Base-by-base conservation (phyloP, 2,888 invertebrate species). In the Ptychoptera albimana region DNA sequence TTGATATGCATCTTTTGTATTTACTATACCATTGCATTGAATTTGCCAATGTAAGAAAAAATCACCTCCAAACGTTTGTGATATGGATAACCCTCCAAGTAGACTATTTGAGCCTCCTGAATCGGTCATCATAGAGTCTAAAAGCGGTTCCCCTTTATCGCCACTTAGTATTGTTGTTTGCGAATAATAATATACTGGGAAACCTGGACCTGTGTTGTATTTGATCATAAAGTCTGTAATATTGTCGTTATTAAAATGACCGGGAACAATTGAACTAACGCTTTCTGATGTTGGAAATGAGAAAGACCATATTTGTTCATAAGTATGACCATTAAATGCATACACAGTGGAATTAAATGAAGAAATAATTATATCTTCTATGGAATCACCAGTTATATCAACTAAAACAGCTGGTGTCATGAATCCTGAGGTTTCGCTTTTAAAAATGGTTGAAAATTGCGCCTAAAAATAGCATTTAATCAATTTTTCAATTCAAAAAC, bases 211-310 rank as follows among this genome's bases (percentile, higher is more conserved):
- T 32, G 73, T 61, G 49, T 62, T 64, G 38, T 64, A 82, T 52
- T 82, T 81, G 1, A 87, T 71, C 64, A 85, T 70, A 56, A 87
- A 82, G 60, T 87, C 87, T 0, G 84, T 82, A 7, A 79, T 62
- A 51, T 77, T 71, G 55, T 86, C 86, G 50, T 75, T 74, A 58
- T 85, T 81, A 55, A 79, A 87, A 60, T 76, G 84, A 1, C 82
- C 85, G 2, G 82, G 82, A 10, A 82, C 77, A 36, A 85, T 83
- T 42, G 81, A 74, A 54, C 82, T 81, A 53, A 80, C 78, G 10
- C 80, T 74, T 61, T 83, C 80, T 7, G 81, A 64, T 8, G 59
- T 58, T 1, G 77, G 72, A 48, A 80, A 69, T 0, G 76, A 72
- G 51, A 72, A 78, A 52, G 80, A 82, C 86, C 86, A 86, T n/a